Conservation (phyloP, 2,888 invertebrate species). For the Auanema sp. region DNA sequence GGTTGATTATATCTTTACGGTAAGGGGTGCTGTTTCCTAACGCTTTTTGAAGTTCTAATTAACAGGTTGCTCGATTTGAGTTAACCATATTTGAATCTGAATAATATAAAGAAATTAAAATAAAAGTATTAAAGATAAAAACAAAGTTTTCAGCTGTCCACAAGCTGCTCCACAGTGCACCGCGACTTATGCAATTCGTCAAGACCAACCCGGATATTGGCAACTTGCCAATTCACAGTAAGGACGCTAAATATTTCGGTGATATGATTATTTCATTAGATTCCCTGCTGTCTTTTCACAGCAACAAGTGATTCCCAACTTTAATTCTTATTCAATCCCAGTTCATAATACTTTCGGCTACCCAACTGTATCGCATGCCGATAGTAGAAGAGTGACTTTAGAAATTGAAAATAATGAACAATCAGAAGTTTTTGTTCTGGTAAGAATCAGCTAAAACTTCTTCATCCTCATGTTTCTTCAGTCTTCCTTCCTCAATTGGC, state of each 20-base stretch:
- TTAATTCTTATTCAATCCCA: neutral
- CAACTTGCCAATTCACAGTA: slow-evolving; percentile 10
- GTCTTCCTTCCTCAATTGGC: slow-evolving; percentile 59
- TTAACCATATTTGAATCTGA: neutral
- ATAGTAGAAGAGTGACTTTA: slow-evolving; percentile 41
- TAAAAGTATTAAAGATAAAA: neutral
- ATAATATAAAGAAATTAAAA: neutral
- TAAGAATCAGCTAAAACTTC: slow-evolving; percentile 10
- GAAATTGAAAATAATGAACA: slow-evolving; percentile 38
- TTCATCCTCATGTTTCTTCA: slow-evolving; percentile 14
- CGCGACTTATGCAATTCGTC: slow-evolving; percentile 13
- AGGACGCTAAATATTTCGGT: neutral
- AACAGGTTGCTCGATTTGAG: neutral
- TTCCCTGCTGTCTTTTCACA: neutral
- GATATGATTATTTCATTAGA: no score
- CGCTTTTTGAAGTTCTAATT: neutral
- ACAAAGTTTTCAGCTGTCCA: slow-evolving; percentile 12
- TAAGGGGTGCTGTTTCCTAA: slow-evolving; percentile 6
- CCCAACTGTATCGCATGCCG: slow-evolving; percentile 23
- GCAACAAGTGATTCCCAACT: neutral
- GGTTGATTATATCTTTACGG: slow-evolving; percentile 22
- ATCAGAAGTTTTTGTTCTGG: slow-evolving; percentile 47
- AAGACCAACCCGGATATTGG: slow-evolving; percentile 17
- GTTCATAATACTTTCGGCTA: slow-evolving; percentile 14
- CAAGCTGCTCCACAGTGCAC: slow-evolving; percentile 6